Evolutionary conservation across 2,113 vertebrate species (phyloP), one percentile per base, ranked within the genome.

Genomic region (Piprites chloris): DNA sequence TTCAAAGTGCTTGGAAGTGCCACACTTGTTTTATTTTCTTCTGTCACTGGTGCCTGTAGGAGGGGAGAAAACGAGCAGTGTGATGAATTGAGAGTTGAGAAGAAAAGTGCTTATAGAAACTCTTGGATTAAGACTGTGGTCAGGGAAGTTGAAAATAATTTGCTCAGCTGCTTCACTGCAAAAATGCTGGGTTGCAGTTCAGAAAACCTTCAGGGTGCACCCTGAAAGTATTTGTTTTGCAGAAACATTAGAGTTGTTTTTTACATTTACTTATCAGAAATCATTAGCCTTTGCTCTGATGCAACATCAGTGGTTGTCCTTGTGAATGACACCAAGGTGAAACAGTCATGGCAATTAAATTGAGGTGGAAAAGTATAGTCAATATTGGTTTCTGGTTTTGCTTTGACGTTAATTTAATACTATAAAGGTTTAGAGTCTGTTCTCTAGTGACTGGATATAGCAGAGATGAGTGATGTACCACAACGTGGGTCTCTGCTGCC

Each of bases 1-100:
- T 90, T 91, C 87, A 91, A 39, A 94, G 69, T 21, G 24, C 52
- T 86, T 95, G 44, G 5, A 74, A 94, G 69, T 30, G n/a, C 92
- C 94, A 95, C 74, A 63, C 58, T 55, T 89, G 72, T 44, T 27
- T 91, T 96, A 85, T 95, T 97, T 96, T 89, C 81, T 94, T 92
- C 75, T 92, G 55, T 97, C 95, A 90, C 97, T 66, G 27, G 55
- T 93, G 90, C 87, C 78, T 93, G 85, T 47, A 61, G 71, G 32
- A 87, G 53, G 13, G 78, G 55, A 92, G 94, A 89, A 91, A 87
- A 80, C 9, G 20, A 80, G 93, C 93, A 97, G 89, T 41, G 33
- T 28, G 85, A 89, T 3, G 26, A 92, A 81, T 39, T 78, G 76
- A 11, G 55, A 93, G 72, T 80, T 94, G 73, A 89, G 85, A 74